Evolutionary conservation across 2,113 vertebrate genomes (phyloP).

Genomic region (Ploceus nigricollis): DNA sequence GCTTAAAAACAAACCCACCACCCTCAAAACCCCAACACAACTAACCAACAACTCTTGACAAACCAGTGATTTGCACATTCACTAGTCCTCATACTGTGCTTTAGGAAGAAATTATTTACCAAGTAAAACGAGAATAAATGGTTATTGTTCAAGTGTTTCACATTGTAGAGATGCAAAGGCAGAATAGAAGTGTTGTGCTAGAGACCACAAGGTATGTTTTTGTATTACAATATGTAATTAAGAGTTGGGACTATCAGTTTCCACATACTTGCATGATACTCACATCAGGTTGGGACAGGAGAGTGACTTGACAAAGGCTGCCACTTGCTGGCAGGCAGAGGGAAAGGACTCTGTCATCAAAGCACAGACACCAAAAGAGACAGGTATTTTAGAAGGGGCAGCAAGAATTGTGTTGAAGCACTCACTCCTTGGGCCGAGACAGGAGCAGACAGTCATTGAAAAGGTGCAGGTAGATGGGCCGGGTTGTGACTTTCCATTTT

Average conservation of each 20-base stretch:
- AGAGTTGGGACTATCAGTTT: background rate
- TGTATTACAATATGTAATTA: background rate
- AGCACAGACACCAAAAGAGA: slow-evolving; percentile 36
- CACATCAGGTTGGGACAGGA: background rate
- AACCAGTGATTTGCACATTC: background rate
- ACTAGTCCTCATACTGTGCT: background rate
- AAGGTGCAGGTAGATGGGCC: slow-evolving; percentile 87
- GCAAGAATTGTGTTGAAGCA: slow-evolving; percentile 53
- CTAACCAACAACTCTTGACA: background rate
- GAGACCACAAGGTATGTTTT: background rate
- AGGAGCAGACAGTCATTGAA: slow-evolving; percentile 93
- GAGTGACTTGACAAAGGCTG: slow-evolving; percentile 38
- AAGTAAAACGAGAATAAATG: background rate
- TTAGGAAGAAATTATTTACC: background rate
- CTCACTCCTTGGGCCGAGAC: slow-evolving; percentile 90
- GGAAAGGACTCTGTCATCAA: slow-evolving; percentile 45
- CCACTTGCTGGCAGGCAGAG: slow-evolving; percentile 52
- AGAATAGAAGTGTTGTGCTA: background rate
- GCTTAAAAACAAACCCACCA: background rate
- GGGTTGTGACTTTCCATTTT: slow-evolving; percentile 81
- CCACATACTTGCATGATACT: background rate
- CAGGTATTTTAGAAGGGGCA: slow-evolving; percentile 34
- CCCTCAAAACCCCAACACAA: background rate
- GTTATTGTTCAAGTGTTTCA: background rate
- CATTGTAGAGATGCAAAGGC: background rate